Conservation (phyloP, 1,140 invertebrate species). For the Scaptomyza hsui region DNA sequence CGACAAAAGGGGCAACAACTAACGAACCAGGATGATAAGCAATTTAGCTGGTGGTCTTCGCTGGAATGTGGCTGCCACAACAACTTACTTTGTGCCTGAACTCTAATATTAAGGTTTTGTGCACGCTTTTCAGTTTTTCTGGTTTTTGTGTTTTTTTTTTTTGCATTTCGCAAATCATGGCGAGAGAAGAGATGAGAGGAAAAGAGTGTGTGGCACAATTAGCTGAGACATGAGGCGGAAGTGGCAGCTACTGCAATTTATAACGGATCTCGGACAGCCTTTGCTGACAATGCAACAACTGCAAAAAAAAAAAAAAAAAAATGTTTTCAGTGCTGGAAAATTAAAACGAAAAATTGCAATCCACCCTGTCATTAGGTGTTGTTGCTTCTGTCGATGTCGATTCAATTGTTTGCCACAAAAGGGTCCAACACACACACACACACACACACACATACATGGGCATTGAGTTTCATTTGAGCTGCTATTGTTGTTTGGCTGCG, state of each 20-base stretch:
- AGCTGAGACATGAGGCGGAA: constrained; percentile 41
- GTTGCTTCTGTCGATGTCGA: constrained; percentile 33
- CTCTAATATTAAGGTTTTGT: constrained; percentile 21
- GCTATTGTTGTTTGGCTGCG: constrained; percentile 26
- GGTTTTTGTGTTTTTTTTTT: not conserved
- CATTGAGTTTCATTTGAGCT: constrained; percentile 30
- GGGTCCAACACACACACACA: constrained; percentile 29
- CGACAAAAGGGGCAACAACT: constrained; percentile 29
- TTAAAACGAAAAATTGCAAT: constrained; percentile 74
- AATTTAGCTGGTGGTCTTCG: constrained; percentile 28
- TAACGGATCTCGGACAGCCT: constrained; percentile 42
- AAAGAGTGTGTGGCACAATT: constrained; percentile 40
- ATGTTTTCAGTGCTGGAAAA: constrained; percentile 44
- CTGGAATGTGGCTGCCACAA: constrained; percentile 30
- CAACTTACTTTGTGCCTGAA: constrained; percentile 10
- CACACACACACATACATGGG: constrained; percentile 12
- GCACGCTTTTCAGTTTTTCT: not conserved
- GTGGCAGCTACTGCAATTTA: constrained; percentile 68
- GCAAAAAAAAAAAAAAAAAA: constrained; percentile 21
- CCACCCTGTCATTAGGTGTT: constrained; percentile 77
- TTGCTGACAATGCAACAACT: constrained; percentile 60
- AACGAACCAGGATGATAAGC: constrained; percentile 48
- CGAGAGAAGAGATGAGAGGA: no score
- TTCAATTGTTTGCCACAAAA: constrained; percentile 60
- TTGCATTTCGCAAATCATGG: constrained; percentile 35